Percentiles rank a stretch among this genome's conserved stretches.
phyloP scores from a whole-genome alignment of 2,888 invertebrate genomes.

The Mesoligia furuncula region DNA sequence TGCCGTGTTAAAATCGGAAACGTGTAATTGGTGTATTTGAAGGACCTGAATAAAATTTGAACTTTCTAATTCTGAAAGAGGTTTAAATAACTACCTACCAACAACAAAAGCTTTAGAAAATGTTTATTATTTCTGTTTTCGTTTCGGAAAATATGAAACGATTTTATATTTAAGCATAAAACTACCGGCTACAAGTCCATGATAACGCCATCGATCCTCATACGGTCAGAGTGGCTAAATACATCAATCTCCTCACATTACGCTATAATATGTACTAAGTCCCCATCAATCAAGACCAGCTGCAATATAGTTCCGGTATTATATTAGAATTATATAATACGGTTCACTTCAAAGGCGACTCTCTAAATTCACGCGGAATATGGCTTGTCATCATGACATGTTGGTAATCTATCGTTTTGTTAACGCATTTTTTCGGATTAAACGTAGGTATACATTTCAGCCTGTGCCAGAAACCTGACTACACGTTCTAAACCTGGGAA shows the following conservation, averaged over 20 bases:
- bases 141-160: background rate
- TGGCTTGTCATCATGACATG: background rate
- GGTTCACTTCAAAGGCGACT: slow-evolving; percentile 33
- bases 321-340: slow-evolving; percentile 54
- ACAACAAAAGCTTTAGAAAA: background rate
- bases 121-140: background rate
- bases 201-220: slow-evolving; percentile 58
- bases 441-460: too few species aligned
- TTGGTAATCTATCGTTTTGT: background rate
- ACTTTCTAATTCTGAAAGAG: background rate
- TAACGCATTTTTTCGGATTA: background rate
- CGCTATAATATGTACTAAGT: slow-evolving; percentile 73
- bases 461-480: background rate
- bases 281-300: slow-evolving; percentile 83
- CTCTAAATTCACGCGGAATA: slow-evolving; percentile 16
- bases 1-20: slow-evolving; percentile 36
- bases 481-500: background rate
- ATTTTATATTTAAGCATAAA: background rate
- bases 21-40: slow-evolving; percentile 20
- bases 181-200: slow-evolving; percentile 36
- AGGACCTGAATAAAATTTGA: slow-evolving; percentile 4
- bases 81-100: background rate
- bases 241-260: slow-evolving; percentile 76
- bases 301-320: slow-evolving; percentile 69
- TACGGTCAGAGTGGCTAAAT: slow-evolving; percentile 67